A percentile compares a stretch with the other conserved stretches of the same genome.
Evolutionary conservation across 92 coral and sea anemone genomes (phyloP).

Genomic region (Hydrozoanthus gracilis): DNA sequence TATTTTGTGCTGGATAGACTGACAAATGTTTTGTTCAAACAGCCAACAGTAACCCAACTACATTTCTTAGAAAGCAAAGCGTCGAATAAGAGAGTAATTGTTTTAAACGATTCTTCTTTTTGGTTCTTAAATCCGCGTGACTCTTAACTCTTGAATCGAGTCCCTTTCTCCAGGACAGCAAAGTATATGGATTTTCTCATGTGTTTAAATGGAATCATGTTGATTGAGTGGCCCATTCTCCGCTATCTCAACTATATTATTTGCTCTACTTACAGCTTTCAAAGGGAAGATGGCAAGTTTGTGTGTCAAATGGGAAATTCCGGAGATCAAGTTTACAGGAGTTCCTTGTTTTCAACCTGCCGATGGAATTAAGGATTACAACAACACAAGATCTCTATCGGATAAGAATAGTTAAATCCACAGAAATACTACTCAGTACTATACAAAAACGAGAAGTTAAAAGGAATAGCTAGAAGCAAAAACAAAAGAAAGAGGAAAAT

Average conservation of each 20-base stretch:
- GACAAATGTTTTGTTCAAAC: too few relatives aligned
- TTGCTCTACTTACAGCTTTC: slow-evolving; percentile 91
- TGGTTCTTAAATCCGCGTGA: too few relatives aligned
- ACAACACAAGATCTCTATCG: not conserved
- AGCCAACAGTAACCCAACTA: too few relatives aligned
- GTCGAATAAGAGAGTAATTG: too few relatives aligned
- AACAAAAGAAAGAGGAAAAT: not conserved
- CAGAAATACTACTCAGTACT: not conserved
- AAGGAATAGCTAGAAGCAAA: not conserved
- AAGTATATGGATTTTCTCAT: too few relatives aligned
- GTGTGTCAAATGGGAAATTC: slow-evolving; percentile 91
- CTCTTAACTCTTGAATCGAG: too few relatives aligned
- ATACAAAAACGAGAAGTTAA: too few relatives aligned
- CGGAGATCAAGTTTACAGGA: slow-evolving; percentile 96
- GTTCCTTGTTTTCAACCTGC: slow-evolving; percentile 81
- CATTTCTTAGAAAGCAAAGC: too few relatives aligned
- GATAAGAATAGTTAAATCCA: not conserved
- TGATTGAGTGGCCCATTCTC: too few relatives aligned
- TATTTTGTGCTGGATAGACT: not conserved
- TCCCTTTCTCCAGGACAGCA: too few relatives aligned
- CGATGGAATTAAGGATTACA: not conserved
- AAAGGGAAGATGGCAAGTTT: slow-evolving; percentile 91
- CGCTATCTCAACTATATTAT: not conserved
- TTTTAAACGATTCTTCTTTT: too few relatives aligned
- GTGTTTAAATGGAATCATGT: too few relatives aligned